Percentiles rank a stretch among this genome's conserved stretches.
phyloP scores from a whole-genome alignment of 2,113 vertebrate genomes.

The Vulpes lagopus region DNA sequence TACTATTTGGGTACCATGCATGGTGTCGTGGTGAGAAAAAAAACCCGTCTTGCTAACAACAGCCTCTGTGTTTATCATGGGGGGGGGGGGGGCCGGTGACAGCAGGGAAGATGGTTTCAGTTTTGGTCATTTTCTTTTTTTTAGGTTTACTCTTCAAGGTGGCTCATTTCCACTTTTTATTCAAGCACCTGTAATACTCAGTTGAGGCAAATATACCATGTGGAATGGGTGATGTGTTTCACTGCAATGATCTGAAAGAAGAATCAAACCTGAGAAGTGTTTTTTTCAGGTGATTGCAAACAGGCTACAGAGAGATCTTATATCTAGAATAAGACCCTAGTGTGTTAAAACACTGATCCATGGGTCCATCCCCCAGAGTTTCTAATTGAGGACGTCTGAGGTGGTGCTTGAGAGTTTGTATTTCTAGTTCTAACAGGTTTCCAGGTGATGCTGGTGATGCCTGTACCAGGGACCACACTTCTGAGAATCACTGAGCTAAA shows the following conservation, averaged over 20 bases:
- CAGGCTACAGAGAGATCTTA: not conserved
- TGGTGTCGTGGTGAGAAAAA: not conserved
- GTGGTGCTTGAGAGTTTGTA: not conserved
- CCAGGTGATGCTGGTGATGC: no score
- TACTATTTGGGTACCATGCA: conserved; percentile 28
- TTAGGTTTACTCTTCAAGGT: conserved; percentile 42
- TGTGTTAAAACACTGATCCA: not conserved
- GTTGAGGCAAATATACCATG: not conserved
- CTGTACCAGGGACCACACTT: not conserved
- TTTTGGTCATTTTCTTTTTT: conserved; percentile 68
- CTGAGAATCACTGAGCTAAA: not conserved
- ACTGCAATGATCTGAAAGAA: not conserved
- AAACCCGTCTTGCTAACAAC: conserved; percentile 49
- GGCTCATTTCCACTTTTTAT: conserved; percentile 27
- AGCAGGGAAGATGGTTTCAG: conserved; percentile 55
- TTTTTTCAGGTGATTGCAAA: not conserved
- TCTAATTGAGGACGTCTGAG: not conserved
- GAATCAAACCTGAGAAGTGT: not conserved
- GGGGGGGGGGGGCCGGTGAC: not conserved
- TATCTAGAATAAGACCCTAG: not conserved
- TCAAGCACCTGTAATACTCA: conserved; percentile 28
- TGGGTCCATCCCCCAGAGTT: not conserved
- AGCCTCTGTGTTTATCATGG: conserved; percentile 39
- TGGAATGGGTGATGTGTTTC: not conserved
- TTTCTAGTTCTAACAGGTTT: not conserved